These are phyloP conservation scores for Eupithecia inturbata DNA, from an alignment of 2,888 invertebrate species.

Conservation along the genomic window DNA sequence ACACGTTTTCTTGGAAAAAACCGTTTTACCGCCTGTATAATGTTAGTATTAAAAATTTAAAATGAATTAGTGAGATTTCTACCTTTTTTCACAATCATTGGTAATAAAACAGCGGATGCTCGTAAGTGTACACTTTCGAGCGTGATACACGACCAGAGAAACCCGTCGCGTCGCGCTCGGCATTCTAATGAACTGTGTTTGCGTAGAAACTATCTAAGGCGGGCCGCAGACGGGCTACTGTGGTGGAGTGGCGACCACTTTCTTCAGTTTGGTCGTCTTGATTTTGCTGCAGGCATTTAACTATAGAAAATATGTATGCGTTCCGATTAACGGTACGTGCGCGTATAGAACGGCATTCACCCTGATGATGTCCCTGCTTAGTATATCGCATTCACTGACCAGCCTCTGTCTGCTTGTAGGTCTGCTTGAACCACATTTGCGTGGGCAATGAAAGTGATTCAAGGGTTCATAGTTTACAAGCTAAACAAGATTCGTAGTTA, in stretches of 20 bases:
- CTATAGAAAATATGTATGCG: too few species aligned
- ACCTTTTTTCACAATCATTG: not conserved
- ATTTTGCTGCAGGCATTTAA: not conserved
- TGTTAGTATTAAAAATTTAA: not conserved
- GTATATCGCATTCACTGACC: too few species aligned
- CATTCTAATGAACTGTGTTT: conserved; percentile 8
- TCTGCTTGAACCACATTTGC: too few species aligned
- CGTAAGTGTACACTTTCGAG: conserved; percentile 9
- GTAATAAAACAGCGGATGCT: not conserved
- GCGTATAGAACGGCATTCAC: too few species aligned
- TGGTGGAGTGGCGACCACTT: not conserved
- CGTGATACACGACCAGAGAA: conserved; percentile 11
- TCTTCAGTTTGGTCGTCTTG: not conserved
- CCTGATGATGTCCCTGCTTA: not conserved
- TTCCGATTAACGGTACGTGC: too few species aligned
- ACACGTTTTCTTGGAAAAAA: not conserved
- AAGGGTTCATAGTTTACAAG: too few species aligned
- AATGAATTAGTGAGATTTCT: not conserved
- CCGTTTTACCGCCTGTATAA: not conserved
- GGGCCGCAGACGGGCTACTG: not conserved
- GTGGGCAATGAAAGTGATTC: too few species aligned
- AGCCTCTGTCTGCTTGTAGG: too few species aligned
- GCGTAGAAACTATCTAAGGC: not conserved
- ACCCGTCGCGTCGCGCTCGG: conserved; percentile 7
- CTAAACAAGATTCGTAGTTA: not conserved